A percentile compares a stretch with the other conserved stretches of the same genome.
Evolutionary conservation across 1,140 invertebrate species (phyloP).

Genomic region (Solenopsis fugax): DNA sequence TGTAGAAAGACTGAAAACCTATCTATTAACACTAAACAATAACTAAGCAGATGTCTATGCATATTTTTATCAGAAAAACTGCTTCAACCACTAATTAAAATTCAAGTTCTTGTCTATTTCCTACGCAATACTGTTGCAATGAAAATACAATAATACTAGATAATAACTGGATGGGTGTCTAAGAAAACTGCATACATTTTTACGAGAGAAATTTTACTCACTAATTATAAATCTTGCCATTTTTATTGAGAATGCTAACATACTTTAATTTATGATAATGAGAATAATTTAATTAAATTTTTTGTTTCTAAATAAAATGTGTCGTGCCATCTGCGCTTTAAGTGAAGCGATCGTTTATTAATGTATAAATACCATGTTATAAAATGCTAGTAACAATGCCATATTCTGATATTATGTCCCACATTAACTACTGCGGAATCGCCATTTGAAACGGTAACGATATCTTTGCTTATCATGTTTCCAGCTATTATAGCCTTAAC

Average conservation of each 20-base stretch:
- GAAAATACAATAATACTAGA: too few relatives aligned
- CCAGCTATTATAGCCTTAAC: slow-evolving; percentile 55
- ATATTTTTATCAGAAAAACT: too few relatives aligned
- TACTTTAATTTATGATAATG: neutral
- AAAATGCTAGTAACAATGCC: neutral
- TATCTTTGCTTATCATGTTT: slow-evolving; percentile 65
- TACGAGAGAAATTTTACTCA: neutral
- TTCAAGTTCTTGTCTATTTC: too few relatives aligned
- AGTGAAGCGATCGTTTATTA: slow-evolving; percentile 11
- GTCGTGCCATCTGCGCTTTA: neutral
- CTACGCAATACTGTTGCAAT: too few relatives aligned
- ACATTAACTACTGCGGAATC: slow-evolving; percentile 28
- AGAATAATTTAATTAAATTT: neutral
- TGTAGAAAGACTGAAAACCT: too few relatives aligned
- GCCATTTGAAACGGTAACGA: slow-evolving; percentile 33
- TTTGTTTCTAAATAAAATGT: neutral
- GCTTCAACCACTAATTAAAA: too few relatives aligned
- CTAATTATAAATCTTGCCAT: neutral
- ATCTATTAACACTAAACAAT: too few relatives aligned
- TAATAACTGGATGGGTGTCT: too few relatives aligned
- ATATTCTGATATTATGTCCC: slow-evolving; percentile 7
- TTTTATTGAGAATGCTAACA: neutral
- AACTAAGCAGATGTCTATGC: too few relatives aligned
- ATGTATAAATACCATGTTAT: neutral
- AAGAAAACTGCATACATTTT: too few relatives aligned